Percentiles rank a stretch among this genome's conserved stretches.
Conservation (phyloP, 2,797 vertebrate species). For the Falco peregrinus region DNA sequence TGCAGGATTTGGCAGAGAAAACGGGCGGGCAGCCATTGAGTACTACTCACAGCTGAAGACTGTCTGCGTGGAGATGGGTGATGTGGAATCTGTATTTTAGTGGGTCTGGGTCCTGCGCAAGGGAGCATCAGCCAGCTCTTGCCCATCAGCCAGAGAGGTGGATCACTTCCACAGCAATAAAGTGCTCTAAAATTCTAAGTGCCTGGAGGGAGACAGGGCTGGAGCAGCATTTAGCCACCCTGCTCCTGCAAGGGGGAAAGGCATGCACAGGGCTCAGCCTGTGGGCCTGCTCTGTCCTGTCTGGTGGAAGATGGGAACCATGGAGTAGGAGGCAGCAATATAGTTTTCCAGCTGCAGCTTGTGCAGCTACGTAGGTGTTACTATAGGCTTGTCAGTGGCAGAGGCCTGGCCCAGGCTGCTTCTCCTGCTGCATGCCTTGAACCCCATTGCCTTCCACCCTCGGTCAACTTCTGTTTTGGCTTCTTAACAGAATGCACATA, state of each 20-base stretch:
- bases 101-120: not conserved
- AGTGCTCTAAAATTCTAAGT: not conserved
- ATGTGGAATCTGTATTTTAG: conserved; percentile 87
- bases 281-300: not conserved
- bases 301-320: not conserved
- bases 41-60: conserved; percentile 97
- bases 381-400: not conserved
- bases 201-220: not conserved
- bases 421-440: not conserved
- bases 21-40: conserved; percentile 89
- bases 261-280: not conserved
- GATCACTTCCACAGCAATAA: not conserved
- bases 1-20: conserved; percentile 96
- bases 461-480: not conserved
- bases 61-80: conserved; percentile 93
- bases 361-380: not conserved
- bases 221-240: not conserved
- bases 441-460: not conserved
- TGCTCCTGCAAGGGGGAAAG: not conserved
- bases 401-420: not conserved
- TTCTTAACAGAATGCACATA: fast-evolving
- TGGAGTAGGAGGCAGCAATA: not conserved
- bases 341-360: not conserved
- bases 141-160: not conserved
- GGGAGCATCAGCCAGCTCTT: not conserved